Conservation (phyloP, 2,113 vertebrate genomes). For the Chaetops frenatus region DNA sequence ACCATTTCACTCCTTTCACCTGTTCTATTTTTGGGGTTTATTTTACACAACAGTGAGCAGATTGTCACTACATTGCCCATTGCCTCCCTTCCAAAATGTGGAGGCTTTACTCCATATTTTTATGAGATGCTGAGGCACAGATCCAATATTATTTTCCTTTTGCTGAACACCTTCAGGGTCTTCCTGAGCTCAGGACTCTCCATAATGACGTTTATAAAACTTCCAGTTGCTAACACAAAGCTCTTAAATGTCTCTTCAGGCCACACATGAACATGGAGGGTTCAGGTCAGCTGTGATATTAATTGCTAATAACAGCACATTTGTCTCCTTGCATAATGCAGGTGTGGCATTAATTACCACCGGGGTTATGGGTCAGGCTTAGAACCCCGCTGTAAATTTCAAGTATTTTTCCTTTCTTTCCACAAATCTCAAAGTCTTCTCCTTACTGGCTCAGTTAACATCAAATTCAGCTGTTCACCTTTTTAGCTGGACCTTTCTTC, state of each 20-base stretch:
- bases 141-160: background rate
- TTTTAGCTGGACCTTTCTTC: background rate
- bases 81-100: background rate
- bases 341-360: background rate
- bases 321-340: background rate
- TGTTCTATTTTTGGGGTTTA: background rate
- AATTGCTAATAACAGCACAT: background rate
- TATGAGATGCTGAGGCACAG: background rate
- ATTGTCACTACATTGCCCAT: background rate
- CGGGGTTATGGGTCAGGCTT: background rate
- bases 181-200: background rate
- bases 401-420: background rate
- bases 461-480: background rate
- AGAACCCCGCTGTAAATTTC: background rate
- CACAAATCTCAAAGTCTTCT: background rate
- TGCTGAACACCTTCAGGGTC: background rate
- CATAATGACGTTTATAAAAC: background rate
- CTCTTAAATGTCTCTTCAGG: background rate
- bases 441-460: background rate
- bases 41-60: background rate
- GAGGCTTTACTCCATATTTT: background rate
- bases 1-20: background rate
- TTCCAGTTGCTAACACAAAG: background rate
- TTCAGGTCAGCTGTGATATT: background rate
- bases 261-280: background rate